Evolutionary conservation across 2,797 vertebrate genomes (phyloP).

Genomic region (Artibeus lituratus): DNA sequence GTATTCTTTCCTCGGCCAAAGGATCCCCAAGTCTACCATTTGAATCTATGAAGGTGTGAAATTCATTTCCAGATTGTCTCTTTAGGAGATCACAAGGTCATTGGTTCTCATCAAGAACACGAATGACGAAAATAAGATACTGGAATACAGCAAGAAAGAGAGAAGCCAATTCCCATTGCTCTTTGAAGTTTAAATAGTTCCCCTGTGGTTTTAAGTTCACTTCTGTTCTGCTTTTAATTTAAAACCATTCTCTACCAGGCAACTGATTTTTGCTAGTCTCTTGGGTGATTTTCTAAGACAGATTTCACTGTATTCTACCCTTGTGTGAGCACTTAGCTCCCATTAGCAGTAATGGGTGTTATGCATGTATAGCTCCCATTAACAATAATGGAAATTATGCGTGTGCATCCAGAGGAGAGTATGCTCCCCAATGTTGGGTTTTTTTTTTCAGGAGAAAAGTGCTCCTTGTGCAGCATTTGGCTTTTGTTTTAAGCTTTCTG

Average conservation of each 20-base stretch:
- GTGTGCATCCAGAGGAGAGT: slow-evolving; percentile 60
- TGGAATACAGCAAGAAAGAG: neutral
- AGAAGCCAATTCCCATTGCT: slow-evolving; percentile 47
- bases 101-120: slow-evolving; percentile 31
- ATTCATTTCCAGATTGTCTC: slow-evolving; percentile 63
- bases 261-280: slow-evolving; percentile 72
- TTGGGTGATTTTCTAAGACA: slow-evolving; percentile 73
- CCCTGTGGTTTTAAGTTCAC: slow-evolving; percentile 70
- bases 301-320: slow-evolving; percentile 68
- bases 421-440: slow-evolving; percentile 9
- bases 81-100: slow-evolving; percentile 64
- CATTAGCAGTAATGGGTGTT: slow-evolving; percentile 72
- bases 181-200: slow-evolving; percentile 63
- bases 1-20: neutral
- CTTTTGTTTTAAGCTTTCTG: slow-evolving; percentile 58
- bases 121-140: neutral
- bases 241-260: slow-evolving; percentile 71
- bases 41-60: slow-evolving; percentile 29
- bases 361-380: slow-evolving; percentile 68
- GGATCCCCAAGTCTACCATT: neutral
- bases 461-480: slow-evolving; percentile 38
- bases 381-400: slow-evolving; percentile 72
- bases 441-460: slow-evolving; percentile 37
- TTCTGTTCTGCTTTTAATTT: slow-evolving; percentile 75
- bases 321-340: slow-evolving; percentile 67